phyloP scores from a whole-genome alignment of 2,888 invertebrate species.

The Kuschelorhynchus macadamiae region DNA sequence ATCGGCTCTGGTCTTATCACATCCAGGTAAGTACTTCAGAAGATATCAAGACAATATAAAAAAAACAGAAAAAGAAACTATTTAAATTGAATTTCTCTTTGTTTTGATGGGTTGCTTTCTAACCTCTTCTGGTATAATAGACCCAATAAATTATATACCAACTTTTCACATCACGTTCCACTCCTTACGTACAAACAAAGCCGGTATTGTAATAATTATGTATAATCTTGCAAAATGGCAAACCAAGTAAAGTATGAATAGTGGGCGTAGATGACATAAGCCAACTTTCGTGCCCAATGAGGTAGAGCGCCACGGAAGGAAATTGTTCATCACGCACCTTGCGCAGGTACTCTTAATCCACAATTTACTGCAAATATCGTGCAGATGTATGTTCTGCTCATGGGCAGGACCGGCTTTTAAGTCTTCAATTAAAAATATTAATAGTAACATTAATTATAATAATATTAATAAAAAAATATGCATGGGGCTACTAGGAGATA shows the following conservation, averaged over 20 bases:
- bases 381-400: background rate
- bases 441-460: too few species aligned
- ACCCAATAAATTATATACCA: too few species aligned
- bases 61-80: too few species aligned
- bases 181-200: constrained; percentile 21
- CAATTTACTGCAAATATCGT: constrained; percentile 61
- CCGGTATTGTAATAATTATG: constrained; percentile 53
- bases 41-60: too few species aligned
- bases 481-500: too few species aligned
- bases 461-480: too few species aligned
- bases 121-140: too few species aligned
- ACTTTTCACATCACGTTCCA: constrained; percentile 3
- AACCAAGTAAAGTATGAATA: constrained; percentile 50
- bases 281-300: constrained; percentile 53
- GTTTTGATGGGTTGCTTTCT: too few species aligned
- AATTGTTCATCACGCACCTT: constrained; percentile 62
- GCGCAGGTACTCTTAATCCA: constrained; percentile 59
- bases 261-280: constrained; percentile 52
- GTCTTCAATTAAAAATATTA: too few species aligned
- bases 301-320: constrained; percentile 63
- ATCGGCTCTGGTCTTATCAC: too few species aligned
- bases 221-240: constrained; percentile 54
- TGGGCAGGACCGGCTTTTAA: background rate
- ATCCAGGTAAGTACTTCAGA: too few species aligned
- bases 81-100: too few species aligned